A percentile compares a stretch with the other conserved stretches of the same genome.
Conservation (phyloP, 2,113 vertebrate species). For the Festucalex cinctus region DNA sequence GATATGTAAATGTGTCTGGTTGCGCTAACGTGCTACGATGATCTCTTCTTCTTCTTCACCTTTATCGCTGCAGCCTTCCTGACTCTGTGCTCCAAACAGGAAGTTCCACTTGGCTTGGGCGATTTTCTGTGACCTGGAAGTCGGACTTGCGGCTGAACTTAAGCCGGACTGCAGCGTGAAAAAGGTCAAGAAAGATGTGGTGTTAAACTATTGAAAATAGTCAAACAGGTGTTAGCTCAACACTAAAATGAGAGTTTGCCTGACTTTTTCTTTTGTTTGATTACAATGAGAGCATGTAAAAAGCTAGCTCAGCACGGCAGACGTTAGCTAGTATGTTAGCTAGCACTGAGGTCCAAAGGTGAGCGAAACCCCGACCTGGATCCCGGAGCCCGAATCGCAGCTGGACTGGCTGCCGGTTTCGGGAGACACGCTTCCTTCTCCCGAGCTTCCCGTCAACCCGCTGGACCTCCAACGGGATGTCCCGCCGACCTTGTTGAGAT, state of each 20-base stretch:
- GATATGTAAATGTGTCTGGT: not conserved
- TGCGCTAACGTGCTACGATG: too few species aligned
- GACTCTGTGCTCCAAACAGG: constrained; percentile 80
- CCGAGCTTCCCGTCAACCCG: constrained; percentile 63
- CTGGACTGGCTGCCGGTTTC: constrained; percentile 62
- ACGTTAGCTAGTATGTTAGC: not conserved
- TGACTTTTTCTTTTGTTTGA: not conserved
- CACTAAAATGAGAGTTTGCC: not conserved
- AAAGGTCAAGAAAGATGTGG: not conserved
- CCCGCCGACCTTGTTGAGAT: constrained; percentile 23
- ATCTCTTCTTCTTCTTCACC: constrained; percentile 22
- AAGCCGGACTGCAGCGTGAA: constrained; percentile 63
- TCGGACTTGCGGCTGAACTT: constrained; percentile 62
- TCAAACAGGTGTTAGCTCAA: not conserved
- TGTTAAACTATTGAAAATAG: not conserved
- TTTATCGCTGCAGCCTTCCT: constrained; percentile 21
- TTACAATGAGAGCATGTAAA: not conserved
- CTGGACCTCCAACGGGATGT: constrained; percentile 62
- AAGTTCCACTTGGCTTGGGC: constrained; percentile 97
- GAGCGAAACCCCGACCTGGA: constrained; percentile 51
- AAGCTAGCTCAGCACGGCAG: not conserved
- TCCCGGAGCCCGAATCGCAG: constrained; percentile 46
- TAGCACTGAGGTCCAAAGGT: not conserved
- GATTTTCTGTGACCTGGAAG: constrained; percentile 84
- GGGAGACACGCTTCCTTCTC: constrained; percentile 52